Evolutionary conservation across 2,888 invertebrate species (phyloP), one percentile per base, ranked within the genome.

Genomic region (Phortica okadai): DNA sequence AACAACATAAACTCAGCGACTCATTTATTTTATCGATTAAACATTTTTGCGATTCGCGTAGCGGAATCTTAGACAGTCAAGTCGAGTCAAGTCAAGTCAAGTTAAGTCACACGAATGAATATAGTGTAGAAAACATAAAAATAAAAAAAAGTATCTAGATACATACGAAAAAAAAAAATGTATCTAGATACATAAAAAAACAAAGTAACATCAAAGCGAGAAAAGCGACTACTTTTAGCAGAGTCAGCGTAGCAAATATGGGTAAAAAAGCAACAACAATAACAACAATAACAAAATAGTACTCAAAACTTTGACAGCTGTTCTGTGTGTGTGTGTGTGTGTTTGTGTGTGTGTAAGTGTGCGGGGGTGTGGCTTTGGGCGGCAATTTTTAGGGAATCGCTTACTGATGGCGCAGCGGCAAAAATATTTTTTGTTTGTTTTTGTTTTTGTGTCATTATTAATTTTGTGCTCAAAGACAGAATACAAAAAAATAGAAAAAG

Each of bases 21-120:
- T 89, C 86, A 87, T 87, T 88, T 89, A 88, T 89, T 89, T 89
- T 89, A 89, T 90, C 89, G 89, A 89, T 89, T 89, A 89, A 89
- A 89, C 89, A 89, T 90, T 89, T 85, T 86, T 86, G 85, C 86
- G 85, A 87, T 86, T 86, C 85, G 86, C 88, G 86, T 82, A 86
- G 86, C 86, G 85, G 86, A 86, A 86, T 86, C 85, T 86, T 83
- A 81, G 82, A 74, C 64, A 59, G 41, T 59, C 56, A 8, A 62
- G 59, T 72, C 76, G 74, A 69, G 78, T 72, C 76, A 69, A 80
- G 79, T 81, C 82, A 78, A 62, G 59, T 72, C 76, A 74, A 69
- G 78, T 72, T 76, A 69, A 80, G 79, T 81, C 82, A 78, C 79
- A 81, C 14, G 50, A 6, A 50, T 14, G 50, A 5, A 54, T n/a